Evolutionary conservation across 2,888 invertebrate species (phyloP), one percentile per base, ranked within the genome.

Genomic region (Lasioglossum figueresi): DNA sequence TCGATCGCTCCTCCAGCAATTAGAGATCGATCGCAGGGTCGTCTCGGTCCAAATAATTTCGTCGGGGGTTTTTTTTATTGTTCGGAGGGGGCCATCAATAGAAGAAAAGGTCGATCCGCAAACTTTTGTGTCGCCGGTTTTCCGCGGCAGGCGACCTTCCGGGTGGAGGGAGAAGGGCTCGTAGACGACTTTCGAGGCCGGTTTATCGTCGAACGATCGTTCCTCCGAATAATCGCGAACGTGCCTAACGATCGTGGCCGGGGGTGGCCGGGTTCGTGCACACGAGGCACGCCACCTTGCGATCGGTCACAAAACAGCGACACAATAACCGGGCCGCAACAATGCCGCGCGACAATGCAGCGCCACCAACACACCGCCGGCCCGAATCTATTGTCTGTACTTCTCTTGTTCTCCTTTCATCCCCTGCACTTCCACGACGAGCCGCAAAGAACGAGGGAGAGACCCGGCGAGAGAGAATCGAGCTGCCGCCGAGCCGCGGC

Each of bases 221-320:
- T 89, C 86, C 86, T 88, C 86, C 90, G 90, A 92, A 92, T 92
- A 92, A 90, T 92, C 90, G 89, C 89, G 90, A 91, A 91, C 90
- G 92, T 92, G 92, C 91, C 89, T 90, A 91, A 92, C 92, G 91
- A 92, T 92, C 91, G 90, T 83, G 87, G 85, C 85, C 88, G 86
- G 89, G 66, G 90, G 86, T 85, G 86, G 86, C 88, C 84, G 85
- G 82, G 87, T 88, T 87, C 90, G 88, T 89, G 91, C 90, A 90
- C 90, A 90, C 91, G 90, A 88, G 90, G 90, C 91, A 89, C 91
- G 92, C 92, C 91, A 92, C 91, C 92, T 92, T 91, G 88, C 92
- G 92, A 93, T 93, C 93, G 92, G 93, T 93, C 93, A 93, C 93
- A 93, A 94, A 94, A 94, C 94, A 93, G 92, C 92, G 89, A 93